A percentile compares a stretch with the other conserved stretches of the same genome.
These are phyloP conservation scores for Halichoerus grypus DNA, from an alignment of 2,113 vertebrate species.

Conservation along the genomic window DNA sequence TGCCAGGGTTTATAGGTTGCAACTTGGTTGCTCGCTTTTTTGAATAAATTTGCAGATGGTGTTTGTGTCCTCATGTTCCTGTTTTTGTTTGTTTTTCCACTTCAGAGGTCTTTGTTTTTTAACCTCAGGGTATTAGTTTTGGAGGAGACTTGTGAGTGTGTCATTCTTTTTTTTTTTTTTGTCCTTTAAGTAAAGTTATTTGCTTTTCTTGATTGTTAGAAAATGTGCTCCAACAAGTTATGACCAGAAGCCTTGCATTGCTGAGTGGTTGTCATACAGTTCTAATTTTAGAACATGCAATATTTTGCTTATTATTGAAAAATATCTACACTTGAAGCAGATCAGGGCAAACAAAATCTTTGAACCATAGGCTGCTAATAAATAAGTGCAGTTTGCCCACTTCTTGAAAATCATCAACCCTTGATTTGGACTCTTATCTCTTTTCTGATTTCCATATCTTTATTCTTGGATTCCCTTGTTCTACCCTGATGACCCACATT, in stretches of 20 bases:
- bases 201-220: constrained; percentile 61
- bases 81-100: neutral
- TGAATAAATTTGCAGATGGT: neutral
- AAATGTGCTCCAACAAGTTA: constrained; percentile 48
- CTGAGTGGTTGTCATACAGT: neutral
- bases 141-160: neutral
- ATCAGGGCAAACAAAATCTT: neutral
- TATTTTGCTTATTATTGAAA: neutral
- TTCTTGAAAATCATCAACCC: neutral
- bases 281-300: neutral
- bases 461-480: neutral
- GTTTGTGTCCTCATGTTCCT: neutral
- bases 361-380: neutral
- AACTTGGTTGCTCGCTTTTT: constrained; percentile 53
- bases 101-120: neutral
- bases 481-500: neutral
- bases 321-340: neutral
- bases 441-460: neutral
- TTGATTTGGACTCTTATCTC: neutral
- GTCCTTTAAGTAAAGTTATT: constrained; percentile 8
- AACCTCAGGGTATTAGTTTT: constrained; percentile 43
- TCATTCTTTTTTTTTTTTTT: neutral
- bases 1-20: constrained; percentile 32
- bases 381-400: neutral
- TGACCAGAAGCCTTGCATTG: neutral